Evolutionary conservation across 2,797 vertebrate genomes (phyloP), one percentile per base, ranked within the genome.

Genomic region (Diglossa cyanea): DNA sequence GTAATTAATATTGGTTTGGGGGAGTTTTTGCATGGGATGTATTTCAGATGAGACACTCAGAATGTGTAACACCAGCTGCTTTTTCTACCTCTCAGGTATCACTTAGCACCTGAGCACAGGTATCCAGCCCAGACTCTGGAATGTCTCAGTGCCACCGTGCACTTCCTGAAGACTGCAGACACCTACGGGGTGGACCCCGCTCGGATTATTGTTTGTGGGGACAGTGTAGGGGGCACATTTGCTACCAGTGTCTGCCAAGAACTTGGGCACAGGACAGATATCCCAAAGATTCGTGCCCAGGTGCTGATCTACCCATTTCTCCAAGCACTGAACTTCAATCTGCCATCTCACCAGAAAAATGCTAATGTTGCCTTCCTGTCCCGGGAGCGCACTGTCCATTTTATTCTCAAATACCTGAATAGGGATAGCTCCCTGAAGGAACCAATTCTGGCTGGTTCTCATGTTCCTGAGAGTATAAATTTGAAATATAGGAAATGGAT

Each of bases 341-440:
- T 96, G 37, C 91, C 95, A 8, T 95, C 96, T 60, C 4, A 96
- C 39, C 96, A 96, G 88, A 61, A 93, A 51, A 92, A 89, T 4
- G 74, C 91, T 58, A 54, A 37, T 4, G 1, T 1, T 30, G 42
- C 28, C 30, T 37, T 95, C 60, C 28, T 91, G 74, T 25, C 74
- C 84, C 35, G 1, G 63, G 78, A 96, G 4, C 63, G 20, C 13
- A 2, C 4, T 6, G 63, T 79, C 18, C 5, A 0, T 45, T 76
- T 48, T 11, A 17, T 93, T 26, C 89, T 94, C 66, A 93, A 76
- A n/a, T 94, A 95, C 60, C 17, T 94, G 60, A 30, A n/a, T 2
- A 95, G 76, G 81, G 89, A 93, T 3, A 73, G 31, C 44, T 79
- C 86, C 24, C n/a, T 87, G 74, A 82, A 57, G 35, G 51, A 79